phyloP scores from a whole-genome alignment of 2,888 invertebrate genomes.

The Heliconius erato region DNA sequence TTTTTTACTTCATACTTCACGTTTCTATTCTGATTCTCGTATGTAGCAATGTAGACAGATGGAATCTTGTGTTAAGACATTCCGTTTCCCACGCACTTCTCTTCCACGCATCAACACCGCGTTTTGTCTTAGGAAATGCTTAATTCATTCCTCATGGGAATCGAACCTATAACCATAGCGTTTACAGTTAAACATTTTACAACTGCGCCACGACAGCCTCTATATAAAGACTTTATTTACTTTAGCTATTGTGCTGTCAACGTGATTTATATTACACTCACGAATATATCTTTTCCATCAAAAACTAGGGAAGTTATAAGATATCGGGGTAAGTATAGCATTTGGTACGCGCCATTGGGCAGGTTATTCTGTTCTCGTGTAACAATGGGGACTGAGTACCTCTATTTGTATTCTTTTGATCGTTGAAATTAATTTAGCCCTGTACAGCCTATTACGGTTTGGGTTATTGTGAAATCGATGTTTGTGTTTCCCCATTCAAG shows the following conservation, averaged over 20 bases:
- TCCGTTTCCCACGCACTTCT: too few species aligned
- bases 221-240: neutral
- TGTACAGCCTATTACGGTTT: neutral
- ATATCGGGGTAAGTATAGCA: conserved; percentile 10
- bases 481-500: too few species aligned
- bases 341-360: conserved; percentile 21
- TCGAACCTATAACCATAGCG: neutral
- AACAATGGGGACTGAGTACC: conserved; percentile 14
- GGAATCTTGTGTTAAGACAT: too few species aligned
- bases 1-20: too few species aligned
- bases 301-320: conserved; percentile 40
- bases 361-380: neutral
- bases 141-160: neutral
- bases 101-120: too few species aligned
- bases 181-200: neutral
- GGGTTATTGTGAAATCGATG: too few species aligned
- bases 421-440: neutral
- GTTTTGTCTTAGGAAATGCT: too few species aligned
- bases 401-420: conserved; percentile 21
- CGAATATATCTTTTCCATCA: conserved; percentile 48
- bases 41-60: too few species aligned
- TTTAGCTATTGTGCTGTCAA: conserved; percentile 51
- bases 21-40: too few species aligned
- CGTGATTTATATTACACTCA: conserved; percentile 54
- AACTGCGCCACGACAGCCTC: neutral